Percentiles rank a stretch among this genome's conserved stretches.
phyloP scores from a whole-genome alignment of 2,888 invertebrate species.

The Melanophora roralis region DNA sequence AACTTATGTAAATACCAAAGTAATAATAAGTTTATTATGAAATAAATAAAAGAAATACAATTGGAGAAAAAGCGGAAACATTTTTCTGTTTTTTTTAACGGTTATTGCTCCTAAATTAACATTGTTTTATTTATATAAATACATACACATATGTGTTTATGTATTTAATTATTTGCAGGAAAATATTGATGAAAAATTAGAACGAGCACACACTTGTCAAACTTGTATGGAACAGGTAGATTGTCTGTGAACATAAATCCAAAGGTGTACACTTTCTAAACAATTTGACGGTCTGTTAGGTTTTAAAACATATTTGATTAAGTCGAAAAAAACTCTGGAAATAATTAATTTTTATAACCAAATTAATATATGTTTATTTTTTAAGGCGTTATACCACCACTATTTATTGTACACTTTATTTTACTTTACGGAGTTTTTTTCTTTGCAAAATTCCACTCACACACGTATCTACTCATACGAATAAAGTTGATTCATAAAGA shows the following conservation, averaged over 20 bases:
- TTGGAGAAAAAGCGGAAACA: constrained; percentile 10
- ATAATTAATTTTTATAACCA: no score
- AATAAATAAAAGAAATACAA: not conserved
- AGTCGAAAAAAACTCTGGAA: no score
- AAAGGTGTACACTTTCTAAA: not conserved
- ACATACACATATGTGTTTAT: no score
- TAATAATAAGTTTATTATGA: not conserved
- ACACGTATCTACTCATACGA: not conserved
- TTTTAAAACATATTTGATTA: no score
- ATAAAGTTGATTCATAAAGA: not conserved
- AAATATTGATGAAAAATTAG: not conserved
- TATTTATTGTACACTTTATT: not conserved
- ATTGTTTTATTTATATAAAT: constrained; percentile 12
- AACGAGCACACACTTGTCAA: constrained; percentile 24
- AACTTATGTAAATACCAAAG: no score
- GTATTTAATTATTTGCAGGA: constrained; percentile 19
- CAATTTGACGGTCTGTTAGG: not conserved
- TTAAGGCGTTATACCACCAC: constrained; percentile 45
- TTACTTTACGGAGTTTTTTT: not conserved
- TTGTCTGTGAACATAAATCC: not conserved
- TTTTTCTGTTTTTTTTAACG: constrained; percentile 3
- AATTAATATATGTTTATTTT: constrained; percentile 30
- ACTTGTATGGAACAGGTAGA: not conserved
- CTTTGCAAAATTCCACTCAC: not conserved
- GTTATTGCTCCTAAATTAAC: constrained; percentile 38